Percentiles rank a stretch among this genome's conserved stretches.
phyloP scores from a whole-genome alignment of 2,797 vertebrate species.

The Myripristis jacobus region DNA sequence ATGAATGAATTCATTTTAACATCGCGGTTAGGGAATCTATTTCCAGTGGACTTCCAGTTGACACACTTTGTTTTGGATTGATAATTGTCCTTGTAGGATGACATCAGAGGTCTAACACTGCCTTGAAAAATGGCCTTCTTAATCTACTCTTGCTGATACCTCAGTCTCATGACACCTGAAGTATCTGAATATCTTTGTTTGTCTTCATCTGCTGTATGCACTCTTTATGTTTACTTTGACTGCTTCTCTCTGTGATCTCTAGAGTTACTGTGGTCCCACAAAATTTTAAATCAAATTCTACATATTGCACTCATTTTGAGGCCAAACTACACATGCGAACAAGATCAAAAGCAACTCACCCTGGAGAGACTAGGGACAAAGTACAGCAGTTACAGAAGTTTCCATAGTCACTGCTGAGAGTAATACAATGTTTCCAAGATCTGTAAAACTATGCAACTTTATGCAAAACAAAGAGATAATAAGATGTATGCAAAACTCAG shows the following conservation, averaged over 20 bases:
- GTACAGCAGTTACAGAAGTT: conserved; percentile 55
- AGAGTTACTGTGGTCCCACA: no score
- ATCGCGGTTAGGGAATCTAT: conserved; percentile 17
- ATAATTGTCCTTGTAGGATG: not conserved
- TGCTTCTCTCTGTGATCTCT: not conserved
- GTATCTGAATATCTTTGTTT: not conserved
- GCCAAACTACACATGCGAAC: conserved; percentile 9
- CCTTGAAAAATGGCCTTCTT: conserved; percentile 22
- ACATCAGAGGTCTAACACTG: conserved; percentile 1
- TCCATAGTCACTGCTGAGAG: conserved; percentile 75
- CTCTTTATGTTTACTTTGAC: not conserved
- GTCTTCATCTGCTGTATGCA: conserved; percentile 4
- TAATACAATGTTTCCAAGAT: conserved; percentile 67
- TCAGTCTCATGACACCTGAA: conserved; percentile 4
- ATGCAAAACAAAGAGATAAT: conserved; percentile 66
- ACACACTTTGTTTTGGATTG: not conserved
- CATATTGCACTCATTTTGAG: no score
- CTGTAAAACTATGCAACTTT: conserved; percentile 67
- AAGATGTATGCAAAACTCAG: conserved; percentile 68
- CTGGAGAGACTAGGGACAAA: conserved; percentile 20
- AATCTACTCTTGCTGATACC: conserved; percentile 9
- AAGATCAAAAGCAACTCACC: conserved; percentile 28
- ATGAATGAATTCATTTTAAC: not conserved
- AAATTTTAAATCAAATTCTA: no score
- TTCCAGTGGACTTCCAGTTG: conserved; percentile 10